phyloP scores from a whole-genome alignment of 2,888 invertebrate genomes.

The Tillus elongatus region DNA sequence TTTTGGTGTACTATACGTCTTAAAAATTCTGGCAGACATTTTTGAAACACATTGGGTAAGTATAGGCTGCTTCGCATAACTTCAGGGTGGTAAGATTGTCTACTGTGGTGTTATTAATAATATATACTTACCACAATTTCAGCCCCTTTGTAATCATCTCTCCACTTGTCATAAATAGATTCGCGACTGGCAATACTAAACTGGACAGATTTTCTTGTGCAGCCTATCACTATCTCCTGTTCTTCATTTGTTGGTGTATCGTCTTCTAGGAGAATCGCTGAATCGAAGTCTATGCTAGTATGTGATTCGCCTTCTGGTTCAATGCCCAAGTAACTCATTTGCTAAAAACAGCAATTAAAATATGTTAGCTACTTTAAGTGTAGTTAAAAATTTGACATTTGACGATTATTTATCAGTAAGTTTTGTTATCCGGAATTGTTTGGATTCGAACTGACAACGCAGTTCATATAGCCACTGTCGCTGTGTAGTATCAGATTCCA shows the following conservation, averaged over 20 bases:
- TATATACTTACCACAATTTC: constrained; percentile 63
- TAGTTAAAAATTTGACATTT: too few species aligned
- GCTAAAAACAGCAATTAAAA: constrained; percentile 22
- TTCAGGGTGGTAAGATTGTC: too few species aligned
- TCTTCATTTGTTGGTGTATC: constrained; percentile 51
- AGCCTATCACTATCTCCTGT: constrained; percentile 58
- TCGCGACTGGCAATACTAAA: constrained; percentile 51
- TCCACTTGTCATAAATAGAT: constrained; percentile 68
- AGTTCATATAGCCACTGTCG: too few species aligned
- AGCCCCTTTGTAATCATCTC: constrained; percentile 58
- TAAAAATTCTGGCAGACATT: too few species aligned
- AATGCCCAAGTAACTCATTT: constrained; percentile 34
- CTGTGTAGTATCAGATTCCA: too few species aligned
- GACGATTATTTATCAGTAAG: constrained; percentile 6
- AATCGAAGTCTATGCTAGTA: constrained; percentile 48
- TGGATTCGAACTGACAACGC: too few species aligned
- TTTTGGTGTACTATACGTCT: too few species aligned
- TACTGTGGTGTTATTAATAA: too few species aligned
- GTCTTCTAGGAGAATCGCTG: constrained; percentile 38
- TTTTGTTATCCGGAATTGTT: too few species aligned
- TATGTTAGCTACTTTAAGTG: too few species aligned
- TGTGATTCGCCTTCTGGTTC: constrained; percentile 61
- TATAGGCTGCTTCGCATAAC: too few species aligned
- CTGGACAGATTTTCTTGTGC: constrained; percentile 36
- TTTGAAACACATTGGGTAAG: too few species aligned